Percentiles rank a stretch among this genome's conserved stretches.
phyloP scores from a whole-genome alignment of 2,797 vertebrate species.

The Selene dorsalis region DNA sequence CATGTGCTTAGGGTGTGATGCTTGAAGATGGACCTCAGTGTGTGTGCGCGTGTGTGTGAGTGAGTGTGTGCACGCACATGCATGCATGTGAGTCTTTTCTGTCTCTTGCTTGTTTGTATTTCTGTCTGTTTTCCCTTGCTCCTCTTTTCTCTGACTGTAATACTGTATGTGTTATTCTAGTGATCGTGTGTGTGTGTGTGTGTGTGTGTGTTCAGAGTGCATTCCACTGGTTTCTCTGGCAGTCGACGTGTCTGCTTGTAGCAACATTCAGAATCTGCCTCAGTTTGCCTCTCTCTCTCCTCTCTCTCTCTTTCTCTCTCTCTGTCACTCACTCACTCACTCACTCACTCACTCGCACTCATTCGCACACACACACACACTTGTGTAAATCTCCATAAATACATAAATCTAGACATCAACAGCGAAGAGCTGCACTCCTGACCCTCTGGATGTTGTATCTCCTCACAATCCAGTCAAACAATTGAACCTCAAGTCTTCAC shows the following conservation, averaged over 20 bases:
- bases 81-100: constrained; percentile 4
- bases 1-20: constrained; percentile 54
- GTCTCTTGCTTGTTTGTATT: constrained; percentile 10
- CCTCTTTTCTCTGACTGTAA: constrained; percentile 17
- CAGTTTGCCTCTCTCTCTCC: not conserved
- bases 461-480: not conserved
- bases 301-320: too few relatives aligned
- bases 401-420: constrained; percentile 17
- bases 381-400: not conserved
- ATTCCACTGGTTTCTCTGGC: constrained; percentile 76
- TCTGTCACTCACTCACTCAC: not conserved
- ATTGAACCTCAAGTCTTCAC: not conserved
- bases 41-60: constrained; percentile 3
- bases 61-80: too few relatives aligned
- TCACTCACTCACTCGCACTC: constrained; percentile 2
- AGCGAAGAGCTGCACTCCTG: not conserved
- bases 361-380: not conserved
- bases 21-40: constrained; percentile 24
- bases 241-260: constrained; percentile 68
- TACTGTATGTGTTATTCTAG: constrained; percentile 41
- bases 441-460: not conserved
- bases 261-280: constrained; percentile 46
- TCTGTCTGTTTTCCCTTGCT: constrained; percentile 33
- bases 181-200: constrained; percentile 40
- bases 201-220: constrained; percentile 53